Percentiles rank a stretch among this genome's conserved stretches.
Conservation (phyloP, 2,888 invertebrate genomes). For the Lissonota sp. region DNA sequence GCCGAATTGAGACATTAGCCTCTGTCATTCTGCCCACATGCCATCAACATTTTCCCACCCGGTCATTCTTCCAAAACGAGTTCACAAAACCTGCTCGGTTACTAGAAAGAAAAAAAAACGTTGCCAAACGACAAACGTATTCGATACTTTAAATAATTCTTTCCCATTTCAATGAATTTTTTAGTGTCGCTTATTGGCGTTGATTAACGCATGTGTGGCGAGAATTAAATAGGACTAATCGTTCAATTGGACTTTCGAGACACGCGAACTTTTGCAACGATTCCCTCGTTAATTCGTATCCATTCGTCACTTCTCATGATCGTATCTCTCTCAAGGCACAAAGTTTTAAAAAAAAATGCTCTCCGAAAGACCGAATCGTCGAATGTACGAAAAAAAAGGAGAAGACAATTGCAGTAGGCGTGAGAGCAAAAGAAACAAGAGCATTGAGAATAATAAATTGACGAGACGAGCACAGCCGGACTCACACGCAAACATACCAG, state of each 20-base stretch:
- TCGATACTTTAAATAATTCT: background rate
- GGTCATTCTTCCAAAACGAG: slow-evolving; percentile 38
- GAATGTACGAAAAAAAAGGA: slow-evolving; percentile 11
- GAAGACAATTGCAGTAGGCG: slow-evolving; percentile 10
- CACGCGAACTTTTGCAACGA: slow-evolving; percentile 35
- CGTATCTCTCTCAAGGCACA: slow-evolving; percentile 57
- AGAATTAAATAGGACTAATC: slow-evolving; percentile 41
- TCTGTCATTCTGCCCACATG: slow-evolving; percentile 20
- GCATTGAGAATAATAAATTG: slow-evolving; percentile 41
- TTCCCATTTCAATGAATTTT: background rate
- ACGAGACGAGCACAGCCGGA: slow-evolving; percentile 49
- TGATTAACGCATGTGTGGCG: background rate
- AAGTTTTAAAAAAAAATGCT: slow-evolving; percentile 22
- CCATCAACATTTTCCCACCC: slow-evolving; percentile 36
- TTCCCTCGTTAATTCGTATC: slow-evolving; percentile 26
- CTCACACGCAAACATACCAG: slow-evolving; percentile 22
- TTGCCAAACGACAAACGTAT: background rate
- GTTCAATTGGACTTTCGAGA: slow-evolving; percentile 39
- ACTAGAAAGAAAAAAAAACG: background rate
- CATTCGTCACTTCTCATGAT: slow-evolving; percentile 4
- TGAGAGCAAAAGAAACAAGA: slow-evolving; percentile 35
- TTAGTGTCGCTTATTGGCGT: background rate
- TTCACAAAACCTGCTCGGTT: no score
- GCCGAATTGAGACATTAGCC: slow-evolving; percentile 2
- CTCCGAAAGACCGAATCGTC: slow-evolving; percentile 14